Evolutionary conservation across 1,140 invertebrate species (phyloP), one percentile per base, ranked within the genome.

Genomic region (Phymorhynchus buccinoides): DNA sequence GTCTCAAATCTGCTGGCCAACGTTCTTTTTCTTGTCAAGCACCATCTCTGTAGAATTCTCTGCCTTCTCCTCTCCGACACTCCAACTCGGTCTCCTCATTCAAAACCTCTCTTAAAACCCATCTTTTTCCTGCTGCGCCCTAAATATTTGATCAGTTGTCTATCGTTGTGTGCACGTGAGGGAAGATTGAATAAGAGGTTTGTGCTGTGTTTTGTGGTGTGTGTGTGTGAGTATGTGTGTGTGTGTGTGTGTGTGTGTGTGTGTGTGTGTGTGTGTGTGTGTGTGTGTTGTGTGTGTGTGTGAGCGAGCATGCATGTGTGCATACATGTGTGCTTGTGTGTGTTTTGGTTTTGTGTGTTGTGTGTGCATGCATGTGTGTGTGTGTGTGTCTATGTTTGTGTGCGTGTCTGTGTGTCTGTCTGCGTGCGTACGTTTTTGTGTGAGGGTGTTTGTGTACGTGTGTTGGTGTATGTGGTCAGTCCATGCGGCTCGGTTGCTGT

Each of bases 231-330:
- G 41, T 16, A 77, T 41, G 44, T 14, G 9, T 22, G 48, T 30
- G n/a, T 80, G 79, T 44, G n/a, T 80, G 79, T 56, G 35, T 37
- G 35, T 78, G 75, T 37, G 75, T 42, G 75, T 42, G 75, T 78
- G 75, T 78, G 75, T 78, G 39, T 78, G 75, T 78, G 75, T n/a
- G n/a, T 78, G 18, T 9, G 66, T n/a, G n/a, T n/a, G n/a, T n/a
- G n/a, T n/a, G n/a, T n/a, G n/a, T n/a, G n/a, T n/a, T 79, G 42
- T 52, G 77, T 79, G 77, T 79, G 42, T 79, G 77, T 52, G 42
- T 79, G 77, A 27, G 27, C 52, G n/a, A 16, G 27, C 18, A n/a
- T 52, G 42, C 52, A 44, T 79, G 12, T 52, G 41, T 79, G 27
- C 52, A 27, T 42, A 37, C 0, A 14, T 48, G 32, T 78, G 12